These are phyloP conservation scores for Gila robusta DNA, from an alignment of 2,797 vertebrate species.

Conservation along the genomic window DNA sequence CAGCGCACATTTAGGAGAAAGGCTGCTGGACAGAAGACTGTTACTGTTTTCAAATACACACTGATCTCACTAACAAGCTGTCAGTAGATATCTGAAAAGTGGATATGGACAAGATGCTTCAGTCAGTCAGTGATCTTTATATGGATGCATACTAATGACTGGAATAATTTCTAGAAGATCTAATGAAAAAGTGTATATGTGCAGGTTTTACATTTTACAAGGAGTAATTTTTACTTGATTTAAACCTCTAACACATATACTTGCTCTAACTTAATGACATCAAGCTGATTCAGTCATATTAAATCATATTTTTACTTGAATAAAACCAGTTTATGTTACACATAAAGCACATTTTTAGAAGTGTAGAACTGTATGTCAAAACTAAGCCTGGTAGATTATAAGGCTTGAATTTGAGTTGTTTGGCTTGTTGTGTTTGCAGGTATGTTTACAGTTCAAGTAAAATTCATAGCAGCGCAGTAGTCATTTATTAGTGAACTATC, in stretches of 20 bases:
- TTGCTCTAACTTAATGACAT: not conserved
- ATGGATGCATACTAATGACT: not conserved
- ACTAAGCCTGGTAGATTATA: not conserved
- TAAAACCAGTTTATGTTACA: not conserved
- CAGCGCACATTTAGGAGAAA: conserved; percentile 52
- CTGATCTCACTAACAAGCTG: conserved; percentile 53
- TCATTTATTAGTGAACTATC: not conserved
- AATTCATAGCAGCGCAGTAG: not conserved
- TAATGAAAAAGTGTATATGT: not conserved
- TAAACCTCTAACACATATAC: not conserved
- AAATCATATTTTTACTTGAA: no score
- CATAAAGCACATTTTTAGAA: not conserved
- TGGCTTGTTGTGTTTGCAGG: not conserved
- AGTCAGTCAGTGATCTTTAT: conserved; percentile 3
- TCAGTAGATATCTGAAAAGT: conserved; percentile 65
- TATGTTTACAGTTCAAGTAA: not conserved
- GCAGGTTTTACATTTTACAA: not conserved
- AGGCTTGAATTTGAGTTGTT: not conserved
- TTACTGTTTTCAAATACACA: conserved; percentile 29
- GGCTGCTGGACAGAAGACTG: conserved; percentile 43
- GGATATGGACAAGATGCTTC: conserved; percentile 11
- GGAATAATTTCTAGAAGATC: conserved; percentile 43
- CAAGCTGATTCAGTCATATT: not conserved
- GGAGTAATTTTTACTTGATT: not conserved
- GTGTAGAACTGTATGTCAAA: not conserved